Evolutionary conservation across 1,140 invertebrate species (phyloP).

Genomic region (Cherax destructor): DNA sequence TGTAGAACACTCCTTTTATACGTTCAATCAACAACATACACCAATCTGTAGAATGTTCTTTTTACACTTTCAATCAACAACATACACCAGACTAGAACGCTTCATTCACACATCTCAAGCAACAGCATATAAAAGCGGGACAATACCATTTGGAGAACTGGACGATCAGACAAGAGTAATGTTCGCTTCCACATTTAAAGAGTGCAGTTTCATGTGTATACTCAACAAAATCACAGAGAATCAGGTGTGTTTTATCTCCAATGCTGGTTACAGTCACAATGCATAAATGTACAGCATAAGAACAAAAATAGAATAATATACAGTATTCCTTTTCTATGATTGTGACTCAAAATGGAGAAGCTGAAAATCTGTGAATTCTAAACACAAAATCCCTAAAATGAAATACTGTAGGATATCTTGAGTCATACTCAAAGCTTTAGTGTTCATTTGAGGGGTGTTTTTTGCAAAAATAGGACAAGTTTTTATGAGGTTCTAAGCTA

Average conservation of each 20-base stretch:
- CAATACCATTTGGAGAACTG: slow-evolving; percentile 32
- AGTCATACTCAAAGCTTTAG: slow-evolving; percentile 20
- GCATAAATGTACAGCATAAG: slow-evolving; percentile 41
- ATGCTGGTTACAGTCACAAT: background rate
- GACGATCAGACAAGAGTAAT: slow-evolving; percentile 40
- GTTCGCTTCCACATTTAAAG: slow-evolving; percentile 37
- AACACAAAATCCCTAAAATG: slow-evolving; percentile 2
- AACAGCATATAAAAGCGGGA: slow-evolving; percentile 6
- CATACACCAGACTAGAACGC: background rate
- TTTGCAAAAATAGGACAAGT: slow-evolving; percentile 37
- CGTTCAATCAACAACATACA: background rate
- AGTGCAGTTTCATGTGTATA: slow-evolving; percentile 33
- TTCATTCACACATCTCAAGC: slow-evolving; percentile 21
- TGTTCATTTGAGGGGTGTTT: slow-evolving; percentile 25
- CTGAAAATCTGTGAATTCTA: background rate
- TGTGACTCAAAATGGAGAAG: background rate
- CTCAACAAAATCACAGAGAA: slow-evolving; percentile 37
- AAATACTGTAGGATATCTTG: background rate
- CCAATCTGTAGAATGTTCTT: background rate
- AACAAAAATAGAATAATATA: slow-evolving; percentile 21
- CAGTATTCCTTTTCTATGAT: background rate
- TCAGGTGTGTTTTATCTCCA: slow-evolving; percentile 26
- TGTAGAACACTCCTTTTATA: slow-evolving; percentile 10
- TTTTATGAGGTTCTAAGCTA: slow-evolving; percentile 47
- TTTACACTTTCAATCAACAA: background rate